A percentile compares a stretch with the other conserved stretches of the same genome.
phyloP scores from a whole-genome alignment of 2,888 invertebrate genomes.

The Megalurothrips usitatus region DNA sequence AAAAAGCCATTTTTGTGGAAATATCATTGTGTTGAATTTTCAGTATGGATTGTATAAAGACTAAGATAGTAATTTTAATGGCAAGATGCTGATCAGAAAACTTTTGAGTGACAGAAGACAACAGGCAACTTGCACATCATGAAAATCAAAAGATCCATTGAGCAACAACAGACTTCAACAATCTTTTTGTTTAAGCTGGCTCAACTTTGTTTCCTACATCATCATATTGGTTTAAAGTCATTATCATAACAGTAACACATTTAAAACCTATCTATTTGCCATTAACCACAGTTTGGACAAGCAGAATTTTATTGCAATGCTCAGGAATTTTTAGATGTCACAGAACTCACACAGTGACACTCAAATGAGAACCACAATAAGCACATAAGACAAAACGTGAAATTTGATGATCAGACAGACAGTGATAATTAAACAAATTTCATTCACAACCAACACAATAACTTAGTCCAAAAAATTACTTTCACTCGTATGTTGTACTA shows the following conservation, averaged over 20 bases:
- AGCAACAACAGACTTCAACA: slow-evolving; percentile 28
- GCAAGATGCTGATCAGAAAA: neutral
- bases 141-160: slow-evolving; percentile 18
- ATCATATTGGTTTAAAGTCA: slow-evolving; percentile 18
- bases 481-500: too few relatives aligned
- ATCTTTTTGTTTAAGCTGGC: slow-evolving; percentile 16
- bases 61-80: neutral
- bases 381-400: slow-evolving; percentile 17
- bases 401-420: neutral
- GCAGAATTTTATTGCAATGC: slow-evolving; percentile 14
- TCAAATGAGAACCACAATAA: neutral
- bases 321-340: neutral
- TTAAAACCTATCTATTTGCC: neutral
- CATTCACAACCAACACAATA: neutral
- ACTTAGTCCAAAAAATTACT: too few relatives aligned
- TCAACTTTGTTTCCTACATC: slow-evolving; percentile 12
- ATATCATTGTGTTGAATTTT: too few relatives aligned
- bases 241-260: slow-evolving; percentile 10
- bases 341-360: neutral
- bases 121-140: neutral
- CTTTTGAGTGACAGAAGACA: too few relatives aligned
- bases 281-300: slow-evolving; percentile 5
- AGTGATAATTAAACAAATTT: neutral
- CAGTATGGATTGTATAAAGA: too few relatives aligned
- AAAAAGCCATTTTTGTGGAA: too few relatives aligned